Conservation (phyloP, 2,888 invertebrate genomes). For the Leucozona laternaria region DNA sequence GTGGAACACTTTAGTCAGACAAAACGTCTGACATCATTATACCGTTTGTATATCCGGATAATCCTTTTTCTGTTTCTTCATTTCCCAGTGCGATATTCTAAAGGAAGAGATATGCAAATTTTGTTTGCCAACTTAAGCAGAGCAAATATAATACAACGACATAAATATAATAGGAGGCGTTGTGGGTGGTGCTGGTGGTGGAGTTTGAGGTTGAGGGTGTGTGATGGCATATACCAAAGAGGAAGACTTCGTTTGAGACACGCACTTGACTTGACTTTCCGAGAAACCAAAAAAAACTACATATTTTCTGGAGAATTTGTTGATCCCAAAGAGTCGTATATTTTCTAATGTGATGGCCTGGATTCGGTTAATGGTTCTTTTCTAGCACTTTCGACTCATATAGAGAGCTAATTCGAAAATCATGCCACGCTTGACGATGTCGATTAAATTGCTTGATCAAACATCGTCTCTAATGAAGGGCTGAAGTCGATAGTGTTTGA, state of each 20-base stretch:
- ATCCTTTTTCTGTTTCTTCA: slow-evolving; percentile 67
- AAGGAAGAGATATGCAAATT: slow-evolving; percentile 61
- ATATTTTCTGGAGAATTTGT: slow-evolving; percentile 9
- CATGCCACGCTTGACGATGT: slow-evolving; percentile 11
- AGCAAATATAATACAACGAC: slow-evolving; percentile 27
- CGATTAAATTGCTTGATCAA: slow-evolving; percentile 20
- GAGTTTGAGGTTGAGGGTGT: neutral
- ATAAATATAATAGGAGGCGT: slow-evolving; percentile 8
- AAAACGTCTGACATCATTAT: slow-evolving; percentile 74
- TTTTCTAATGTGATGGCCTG: slow-evolving; percentile 24
- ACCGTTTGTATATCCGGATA: slow-evolving; percentile 72
- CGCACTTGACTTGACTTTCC: slow-evolving; percentile 35
- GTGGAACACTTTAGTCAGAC: slow-evolving; percentile 69
- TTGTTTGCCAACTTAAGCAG: slow-evolving; percentile 59
- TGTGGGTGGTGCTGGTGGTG: neutral
- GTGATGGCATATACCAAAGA: neutral
- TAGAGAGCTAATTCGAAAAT: slow-evolving; percentile 17
- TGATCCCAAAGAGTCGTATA: slow-evolving; percentile 16
- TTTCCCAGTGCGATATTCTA: slow-evolving; percentile 25
- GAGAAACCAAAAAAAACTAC: slow-evolving; percentile 8
- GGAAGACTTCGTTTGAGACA: slow-evolving; percentile 13
- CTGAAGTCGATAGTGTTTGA: neutral
- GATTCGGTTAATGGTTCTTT: slow-evolving; percentile 34
- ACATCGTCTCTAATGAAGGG: neutral
- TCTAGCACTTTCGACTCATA: neutral